Evolutionary conservation across 2,113 vertebrate genomes (phyloP).

Genomic region (Oreochromis tanganicae): DNA sequence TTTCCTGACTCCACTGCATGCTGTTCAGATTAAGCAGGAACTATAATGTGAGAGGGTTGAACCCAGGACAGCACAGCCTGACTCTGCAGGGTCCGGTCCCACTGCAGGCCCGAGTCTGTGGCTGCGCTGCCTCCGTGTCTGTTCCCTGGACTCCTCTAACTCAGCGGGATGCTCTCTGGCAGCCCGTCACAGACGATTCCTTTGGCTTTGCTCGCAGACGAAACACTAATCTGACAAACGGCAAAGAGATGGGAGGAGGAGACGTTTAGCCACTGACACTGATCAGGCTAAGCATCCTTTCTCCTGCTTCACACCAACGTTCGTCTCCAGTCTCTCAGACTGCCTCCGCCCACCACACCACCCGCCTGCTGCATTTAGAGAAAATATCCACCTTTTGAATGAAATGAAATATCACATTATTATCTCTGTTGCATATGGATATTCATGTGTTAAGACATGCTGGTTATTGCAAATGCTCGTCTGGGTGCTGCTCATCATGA

Average conservation of each 20-base stretch:
- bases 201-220: neutral
- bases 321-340: neutral
- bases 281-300: neutral
- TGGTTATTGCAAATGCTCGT: neutral
- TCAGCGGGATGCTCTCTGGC: constrained; percentile 15
- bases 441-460: fast-evolving
- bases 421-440: fast-evolving
- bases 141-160: neutral
- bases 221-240: constrained; percentile 36
- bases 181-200: constrained; percentile 36
- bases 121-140: neutral
- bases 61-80: neutral
- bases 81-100: neutral
- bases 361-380: neutral
- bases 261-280: neutral
- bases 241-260: constrained; percentile 7
- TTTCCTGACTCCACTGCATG: neutral
- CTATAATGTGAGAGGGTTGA: neutral
- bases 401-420: neutral
- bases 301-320: neutral
- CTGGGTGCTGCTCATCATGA: neutral
- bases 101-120: neutral
- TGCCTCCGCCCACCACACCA: neutral
- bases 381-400: neutral
- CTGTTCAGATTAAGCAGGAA: neutral